Evolutionary conservation across 2,888 invertebrate genomes (phyloP).

Genomic region (Molorchus minor): DNA sequence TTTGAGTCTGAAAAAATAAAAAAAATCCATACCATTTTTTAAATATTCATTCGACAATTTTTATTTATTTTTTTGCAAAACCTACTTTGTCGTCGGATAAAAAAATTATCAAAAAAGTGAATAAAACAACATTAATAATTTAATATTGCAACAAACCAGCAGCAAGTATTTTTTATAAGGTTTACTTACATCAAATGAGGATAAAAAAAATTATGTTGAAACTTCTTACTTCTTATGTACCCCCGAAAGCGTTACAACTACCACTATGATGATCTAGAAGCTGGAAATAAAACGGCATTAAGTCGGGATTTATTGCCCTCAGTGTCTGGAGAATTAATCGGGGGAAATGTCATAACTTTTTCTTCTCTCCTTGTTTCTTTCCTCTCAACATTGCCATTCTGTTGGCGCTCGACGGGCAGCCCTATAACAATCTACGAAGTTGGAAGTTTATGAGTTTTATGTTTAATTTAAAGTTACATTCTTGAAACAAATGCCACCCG

Average conservation of each 20-base stretch:
- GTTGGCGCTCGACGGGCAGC: background rate
- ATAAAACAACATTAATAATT: too few relatives aligned
- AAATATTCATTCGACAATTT: too few relatives aligned
- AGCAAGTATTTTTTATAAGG: too few relatives aligned
- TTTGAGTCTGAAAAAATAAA: too few relatives aligned
- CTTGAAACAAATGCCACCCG: slow-evolving; percentile 11
- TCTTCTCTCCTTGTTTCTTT: background rate
- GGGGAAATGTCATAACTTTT: slow-evolving; percentile 20
- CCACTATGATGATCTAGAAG: slow-evolving; percentile 2
- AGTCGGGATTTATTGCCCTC: slow-evolving; percentile 8
- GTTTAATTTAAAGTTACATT: slow-evolving; percentile 23
- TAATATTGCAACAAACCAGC: too few relatives aligned
- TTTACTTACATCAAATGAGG: background rate
- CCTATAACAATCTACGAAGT: slow-evolving; percentile 16
- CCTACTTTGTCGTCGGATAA: too few relatives aligned
- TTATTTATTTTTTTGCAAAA: too few relatives aligned
- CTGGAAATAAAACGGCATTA: slow-evolving; percentile 7
- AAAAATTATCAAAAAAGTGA: too few relatives aligned
- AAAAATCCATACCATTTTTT: too few relatives aligned
- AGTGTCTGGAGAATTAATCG: slow-evolving; percentile 15
- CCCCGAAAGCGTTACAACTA: background rate
- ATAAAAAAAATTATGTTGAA: background rate
- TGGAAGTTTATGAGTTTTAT: slow-evolving; percentile 22
- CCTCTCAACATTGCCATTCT: slow-evolving; percentile 1
- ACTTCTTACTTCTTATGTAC: background rate